Evolutionary conservation across 2,797 vertebrate species (phyloP).

Genomic region (Anabacerthia variegaticeps): DNA sequence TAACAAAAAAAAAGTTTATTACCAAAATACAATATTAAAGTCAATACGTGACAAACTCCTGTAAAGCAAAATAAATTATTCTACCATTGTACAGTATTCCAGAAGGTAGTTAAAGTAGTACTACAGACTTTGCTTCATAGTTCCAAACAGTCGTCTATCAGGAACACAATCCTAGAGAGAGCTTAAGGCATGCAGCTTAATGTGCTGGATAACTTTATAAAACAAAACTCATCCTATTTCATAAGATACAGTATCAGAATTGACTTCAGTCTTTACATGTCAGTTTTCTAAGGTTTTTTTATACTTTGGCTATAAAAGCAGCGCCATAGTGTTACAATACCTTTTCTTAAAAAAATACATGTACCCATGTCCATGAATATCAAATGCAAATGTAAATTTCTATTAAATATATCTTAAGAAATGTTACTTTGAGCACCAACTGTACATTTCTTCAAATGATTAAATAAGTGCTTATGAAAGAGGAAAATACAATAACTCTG

Average conservation of each 20-base stretch:
- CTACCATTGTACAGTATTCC: conserved; percentile 83
- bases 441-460: conserved; percentile 78
- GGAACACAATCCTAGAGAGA: conserved; percentile 75
- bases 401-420: conserved; percentile 83
- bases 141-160: conserved; percentile 63
- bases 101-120: conserved; percentile 77
- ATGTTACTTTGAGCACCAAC: conserved; percentile 81
- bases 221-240: conserved; percentile 74
- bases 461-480: conserved; percentile 82
- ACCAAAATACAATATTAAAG: conserved; percentile 95
- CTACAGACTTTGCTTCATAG: conserved; percentile 75
- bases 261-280: conserved; percentile 74
- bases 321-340: conserved; percentile 80
- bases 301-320: conserved; percentile 82
- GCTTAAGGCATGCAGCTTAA: conserved; percentile 81
- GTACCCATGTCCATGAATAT: conserved; percentile 80
- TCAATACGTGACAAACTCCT: conserved; percentile 88
- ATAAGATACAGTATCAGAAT: conserved; percentile 72
- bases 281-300: conserved; percentile 75
- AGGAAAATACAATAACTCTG: conserved; percentile 61
- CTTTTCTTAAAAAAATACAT: conserved; percentile 81
- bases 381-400: conserved; percentile 79
- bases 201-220: conserved; percentile 75
- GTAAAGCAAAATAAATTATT: conserved; percentile 93
- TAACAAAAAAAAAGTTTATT: conserved; percentile 89